Base-by-base conservation (phyloP, 2,113 vertebrate genomes). In the Diadophis punctatus region DNA sequence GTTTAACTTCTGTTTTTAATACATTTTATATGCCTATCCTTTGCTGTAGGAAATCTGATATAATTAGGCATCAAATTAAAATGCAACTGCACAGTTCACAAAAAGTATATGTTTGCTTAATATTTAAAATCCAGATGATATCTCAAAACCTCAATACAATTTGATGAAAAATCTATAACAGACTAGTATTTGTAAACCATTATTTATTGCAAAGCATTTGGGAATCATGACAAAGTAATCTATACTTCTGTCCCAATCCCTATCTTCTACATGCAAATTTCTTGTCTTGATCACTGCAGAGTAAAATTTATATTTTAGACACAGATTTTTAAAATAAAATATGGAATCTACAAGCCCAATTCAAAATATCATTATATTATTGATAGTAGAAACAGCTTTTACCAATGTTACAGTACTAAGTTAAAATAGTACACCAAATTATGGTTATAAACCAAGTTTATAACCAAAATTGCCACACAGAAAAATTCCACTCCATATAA, bases 301-400 rank as follows among this genome's bases (percentile, higher is more conserved):
- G 3, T 34, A 88, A 46, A 46, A 5, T 23, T 3, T 89, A 3
- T 55, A 89, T 55, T 87, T 53, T 4, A 84, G 11, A 46, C 68
- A 8, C 3, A 55, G 12, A 30, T 16, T 34, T 74, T 51, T 52
- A 23, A 60, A 55, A n/a, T 68, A 51, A 46, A 86, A 80, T 39
- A 90, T 9, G n/a, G 14, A 53, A 87, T 3, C 20, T 34, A 53
- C 27, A 30, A 87, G 2, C 46, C 48, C 86, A 49, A 74, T 51
- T 30, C 4, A 51, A 46, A 94, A 16, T 49, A 4, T 94, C 58
- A 93, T 84, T 91, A 16, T n/a, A 93, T 94, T 93, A 52, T 91
- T 94, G 12, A 52, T 43, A 63, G 3, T 4, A 27, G 20, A 20
- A 25, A n/a, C 25, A 92, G 9, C 52, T 55, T 80, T 92, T 34